A percentile compares a stretch with the other conserved stretches of the same genome.
phyloP scores from a whole-genome alignment of 2,113 vertebrate genomes.

The Verasper variegatus region DNA sequence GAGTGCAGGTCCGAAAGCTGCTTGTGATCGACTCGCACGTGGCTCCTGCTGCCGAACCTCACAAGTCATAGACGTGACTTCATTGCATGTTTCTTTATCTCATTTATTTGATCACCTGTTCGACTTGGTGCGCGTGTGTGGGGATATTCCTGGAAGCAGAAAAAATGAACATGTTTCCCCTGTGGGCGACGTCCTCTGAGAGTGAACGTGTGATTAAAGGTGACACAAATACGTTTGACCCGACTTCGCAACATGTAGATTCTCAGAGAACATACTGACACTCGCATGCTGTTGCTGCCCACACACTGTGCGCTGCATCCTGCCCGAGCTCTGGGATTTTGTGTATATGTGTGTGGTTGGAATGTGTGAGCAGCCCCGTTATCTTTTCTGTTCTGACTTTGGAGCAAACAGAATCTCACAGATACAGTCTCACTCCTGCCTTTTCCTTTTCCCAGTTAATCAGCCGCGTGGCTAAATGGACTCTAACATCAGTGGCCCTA shows the following conservation, averaged over 20 bases:
- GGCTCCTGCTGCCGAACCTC: no score
- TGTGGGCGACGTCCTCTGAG: not conserved
- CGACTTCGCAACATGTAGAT: not conserved
- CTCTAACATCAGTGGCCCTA: slow-evolving; percentile 26
- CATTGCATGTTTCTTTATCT: no score
- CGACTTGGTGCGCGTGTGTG: no score
- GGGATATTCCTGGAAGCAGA: not conserved
- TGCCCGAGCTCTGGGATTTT: no score
- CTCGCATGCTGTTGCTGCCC: not conserved
- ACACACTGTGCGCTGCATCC: not conserved
- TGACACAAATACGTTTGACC: not conserved
- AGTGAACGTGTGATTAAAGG: not conserved
- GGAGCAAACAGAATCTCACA: not conserved
- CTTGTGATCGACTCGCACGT: no score
- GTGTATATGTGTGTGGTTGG: no score
- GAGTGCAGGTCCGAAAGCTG: no score
- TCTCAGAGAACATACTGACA: not conserved
- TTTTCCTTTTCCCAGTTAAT: slow-evolving; percentile 19
- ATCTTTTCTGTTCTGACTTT: not conserved
- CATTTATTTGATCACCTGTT: no score
- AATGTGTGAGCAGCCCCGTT: no score
- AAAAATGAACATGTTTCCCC: not conserved
- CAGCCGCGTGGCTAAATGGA: slow-evolving; percentile 42
- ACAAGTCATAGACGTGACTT: no score
- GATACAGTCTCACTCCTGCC: slow-evolving; percentile 13